phyloP scores from a whole-genome alignment of 2,797 vertebrate genomes.

The Myripristis murdjan region DNA sequence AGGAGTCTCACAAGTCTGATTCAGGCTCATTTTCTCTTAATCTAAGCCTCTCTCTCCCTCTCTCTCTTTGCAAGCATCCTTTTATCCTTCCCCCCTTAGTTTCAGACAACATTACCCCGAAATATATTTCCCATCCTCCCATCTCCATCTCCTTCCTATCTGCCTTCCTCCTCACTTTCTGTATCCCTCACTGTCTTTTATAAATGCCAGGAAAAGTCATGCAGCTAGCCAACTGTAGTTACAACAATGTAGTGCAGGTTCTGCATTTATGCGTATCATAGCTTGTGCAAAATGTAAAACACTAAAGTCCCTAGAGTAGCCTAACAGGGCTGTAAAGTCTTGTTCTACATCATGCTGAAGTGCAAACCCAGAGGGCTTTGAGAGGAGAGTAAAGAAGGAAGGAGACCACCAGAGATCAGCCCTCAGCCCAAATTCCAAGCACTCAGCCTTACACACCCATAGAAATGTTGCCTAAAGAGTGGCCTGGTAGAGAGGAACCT shows the following conservation, averaged over 20 bases:
- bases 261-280: constrained; percentile 34
- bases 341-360: neutral
- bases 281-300: constrained; percentile 52
- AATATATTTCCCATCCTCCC: neutral
- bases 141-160: neutral
- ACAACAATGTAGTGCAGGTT: constrained; percentile 9
- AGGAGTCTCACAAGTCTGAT: constrained; percentile 33
- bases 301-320: constrained; percentile 23
- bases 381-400: constrained; percentile 54
- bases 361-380: constrained; percentile 49
- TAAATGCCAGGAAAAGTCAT: neutral
- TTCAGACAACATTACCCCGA: constrained; percentile 10
- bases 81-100: constrained; percentile 24
- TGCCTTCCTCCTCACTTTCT: constrained; percentile 11
- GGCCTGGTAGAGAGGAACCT: constrained; percentile 79
- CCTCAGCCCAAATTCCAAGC: constrained; percentile 61
- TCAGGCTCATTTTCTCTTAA: constrained; percentile 43
- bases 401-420: constrained; percentile 61
- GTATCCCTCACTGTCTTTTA: constrained; percentile 25
- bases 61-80: constrained; percentile 18
- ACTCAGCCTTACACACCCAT: constrained; percentile 60
- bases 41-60: neutral
- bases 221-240: constrained; percentile 3
- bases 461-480: constrained; percentile 76
- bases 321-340: constrained; percentile 31